A percentile compares a stretch with the other conserved stretches of the same genome.
Evolutionary conservation across 2,797 vertebrate species (phyloP).

Genomic region (Phrynocephalus guinanensis): DNA sequence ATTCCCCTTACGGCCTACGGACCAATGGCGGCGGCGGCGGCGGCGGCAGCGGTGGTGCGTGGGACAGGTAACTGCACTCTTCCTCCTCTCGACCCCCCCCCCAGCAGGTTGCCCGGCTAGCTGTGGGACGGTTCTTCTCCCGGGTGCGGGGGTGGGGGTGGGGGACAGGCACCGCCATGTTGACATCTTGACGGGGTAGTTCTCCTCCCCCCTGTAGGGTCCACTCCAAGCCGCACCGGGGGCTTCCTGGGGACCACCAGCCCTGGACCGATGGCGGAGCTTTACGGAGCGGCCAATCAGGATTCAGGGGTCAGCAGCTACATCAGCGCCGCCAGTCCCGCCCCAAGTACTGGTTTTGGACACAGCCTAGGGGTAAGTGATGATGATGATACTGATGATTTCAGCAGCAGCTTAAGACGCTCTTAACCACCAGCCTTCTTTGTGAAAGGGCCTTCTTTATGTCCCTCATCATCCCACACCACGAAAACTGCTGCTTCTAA

Average conservation of each 20-base stretch:
- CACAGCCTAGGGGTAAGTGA: conserved; percentile 97
- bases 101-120: not conserved
- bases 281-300: conserved; percentile 94
- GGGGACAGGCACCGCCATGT: conserved; percentile 44
- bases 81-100: not conserved
- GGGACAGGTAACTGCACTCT: conserved; percentile 81
- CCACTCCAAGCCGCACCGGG: conserved; percentile 92
- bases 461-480: too few relatives aligned
- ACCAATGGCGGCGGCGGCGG: conserved; percentile 94
- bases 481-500: too few relatives aligned
- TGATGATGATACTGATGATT: not conserved
- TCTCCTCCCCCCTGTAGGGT: conserved; percentile 84
- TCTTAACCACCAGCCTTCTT: too few relatives aligned
- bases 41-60: conserved; percentile 93
- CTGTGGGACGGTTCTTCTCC: rapidly evolving
- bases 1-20: conserved; percentile 97
- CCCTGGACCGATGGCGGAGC: conserved; percentile 96
- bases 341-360: conserved; percentile 95
- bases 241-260: conserved; percentile 98
- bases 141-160: conserved; percentile 35
- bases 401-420: too few relatives aligned
- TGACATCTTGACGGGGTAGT: conserved; percentile 77
- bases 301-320: conserved; percentile 98
- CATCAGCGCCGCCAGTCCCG: conserved; percentile 97
- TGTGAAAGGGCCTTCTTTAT: too few relatives aligned